Evolutionary conservation across 2,888 invertebrate species (phyloP).

Genomic region (Euproctis similis): DNA sequence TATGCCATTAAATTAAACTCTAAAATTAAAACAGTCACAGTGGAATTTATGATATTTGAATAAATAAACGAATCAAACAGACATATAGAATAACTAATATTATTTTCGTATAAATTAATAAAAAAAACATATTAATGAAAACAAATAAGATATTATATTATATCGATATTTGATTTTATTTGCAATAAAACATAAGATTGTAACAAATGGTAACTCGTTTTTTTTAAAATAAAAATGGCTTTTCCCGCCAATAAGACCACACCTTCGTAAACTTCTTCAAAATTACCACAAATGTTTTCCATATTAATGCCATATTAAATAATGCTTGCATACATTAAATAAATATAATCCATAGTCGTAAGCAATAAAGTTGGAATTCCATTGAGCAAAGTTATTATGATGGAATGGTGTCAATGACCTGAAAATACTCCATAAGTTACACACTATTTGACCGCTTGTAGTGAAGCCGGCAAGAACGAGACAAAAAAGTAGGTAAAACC

Average conservation of each 20-base stretch:
- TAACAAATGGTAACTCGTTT: constrained; percentile 5
- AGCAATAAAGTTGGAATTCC: constrained; percentile 9
- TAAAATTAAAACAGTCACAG: too few relatives aligned
- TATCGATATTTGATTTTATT: background rate
- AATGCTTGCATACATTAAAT: background rate
- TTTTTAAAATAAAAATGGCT: constrained; percentile 4
- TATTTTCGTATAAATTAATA: too few relatives aligned
- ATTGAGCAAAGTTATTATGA: constrained; percentile 8
- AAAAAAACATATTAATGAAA: too few relatives aligned
- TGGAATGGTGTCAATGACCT: constrained; percentile 47
- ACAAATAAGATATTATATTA: too few relatives aligned
- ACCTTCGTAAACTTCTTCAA: constrained; percentile 9
- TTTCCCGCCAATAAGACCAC: constrained; percentile 1
- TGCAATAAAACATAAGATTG: background rate
- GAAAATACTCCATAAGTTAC: constrained; percentile 34
- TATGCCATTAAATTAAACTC: too few relatives aligned
- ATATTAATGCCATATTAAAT: constrained; percentile 16
- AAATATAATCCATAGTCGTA: constrained; percentile 7
- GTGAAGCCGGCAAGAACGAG: constrained; percentile 24
- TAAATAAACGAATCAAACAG: too few relatives aligned
- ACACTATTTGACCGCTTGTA: constrained; percentile 34
- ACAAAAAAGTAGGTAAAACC: constrained; percentile 20
- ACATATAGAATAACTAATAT: too few relatives aligned
- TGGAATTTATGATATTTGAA: too few relatives aligned
- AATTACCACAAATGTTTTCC: too few relatives aligned